Conservation (phyloP, 2,113 vertebrate species). For the Scartelaos histophorus region DNA sequence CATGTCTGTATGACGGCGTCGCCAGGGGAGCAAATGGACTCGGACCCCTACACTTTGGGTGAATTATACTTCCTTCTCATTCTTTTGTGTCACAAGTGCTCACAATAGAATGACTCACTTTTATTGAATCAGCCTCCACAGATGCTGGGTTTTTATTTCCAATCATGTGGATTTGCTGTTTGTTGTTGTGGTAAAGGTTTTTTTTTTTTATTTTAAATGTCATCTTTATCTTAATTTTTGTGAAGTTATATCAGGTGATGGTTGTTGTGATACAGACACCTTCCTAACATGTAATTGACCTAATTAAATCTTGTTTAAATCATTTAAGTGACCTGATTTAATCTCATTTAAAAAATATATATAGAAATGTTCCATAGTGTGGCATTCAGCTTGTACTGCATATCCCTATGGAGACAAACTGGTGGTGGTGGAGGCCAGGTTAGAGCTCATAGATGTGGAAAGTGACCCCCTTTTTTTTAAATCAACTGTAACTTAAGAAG, state of each 20-base stretch:
- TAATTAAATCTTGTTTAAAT: not conserved
- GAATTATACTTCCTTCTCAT: slow-evolving; percentile 2
- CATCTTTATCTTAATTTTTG: not conserved
- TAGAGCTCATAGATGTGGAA: too few species aligned
- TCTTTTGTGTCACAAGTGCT: slow-evolving; percentile 22
- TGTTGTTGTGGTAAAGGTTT: not conserved
- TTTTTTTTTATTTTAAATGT: not conserved
- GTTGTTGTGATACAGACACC: not conserved
- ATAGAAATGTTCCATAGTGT: too few species aligned
- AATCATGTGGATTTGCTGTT: not conserved
- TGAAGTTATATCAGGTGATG: not conserved
- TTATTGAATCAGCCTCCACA: not conserved
- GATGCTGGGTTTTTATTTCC: slow-evolving; percentile 7
- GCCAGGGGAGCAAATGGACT: slow-evolving; percentile 1
- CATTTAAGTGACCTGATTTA: too few species aligned
- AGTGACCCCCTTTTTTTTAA: too few species aligned
- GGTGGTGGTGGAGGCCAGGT: too few species aligned
- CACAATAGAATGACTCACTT: slow-evolving; percentile 34
- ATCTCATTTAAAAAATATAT: too few species aligned
- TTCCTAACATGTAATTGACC: not conserved
- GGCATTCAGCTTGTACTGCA: too few species aligned
- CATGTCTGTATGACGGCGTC: not conserved
- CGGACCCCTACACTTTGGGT: not conserved
- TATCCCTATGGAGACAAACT: too few species aligned
- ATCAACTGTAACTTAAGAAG: too few species aligned